Base-by-base conservation (phyloP, 2,113 vertebrate genomes). In the Platysteira castanea region DNA sequence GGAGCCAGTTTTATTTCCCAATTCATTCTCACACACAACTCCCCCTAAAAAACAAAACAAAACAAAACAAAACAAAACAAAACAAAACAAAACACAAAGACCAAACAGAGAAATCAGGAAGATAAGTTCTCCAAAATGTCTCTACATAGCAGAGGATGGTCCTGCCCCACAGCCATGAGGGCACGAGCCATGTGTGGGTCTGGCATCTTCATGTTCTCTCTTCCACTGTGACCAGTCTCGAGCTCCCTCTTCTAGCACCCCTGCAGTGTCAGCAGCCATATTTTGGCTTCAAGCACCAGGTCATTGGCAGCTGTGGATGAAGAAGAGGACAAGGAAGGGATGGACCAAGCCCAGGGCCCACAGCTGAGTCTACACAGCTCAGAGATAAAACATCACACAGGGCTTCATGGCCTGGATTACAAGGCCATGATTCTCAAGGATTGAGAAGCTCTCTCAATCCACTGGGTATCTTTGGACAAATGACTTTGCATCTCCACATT, bases 311-410 rank as follows among this genome's bases (percentile, higher is more conserved):
- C 63, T 86, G 44, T 16, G 27, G 35, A 76, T 52, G 57, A 39
- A 60, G 50, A 85, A 13, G 46, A 69, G 49, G 6, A 91, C 24
- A 24, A 63, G 23, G 28, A 74, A 37, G 23, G 30, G 21, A 73
- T 18, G 42, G 75, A 84, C 28, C 24, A 46, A 90, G n/a, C 11
- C 17, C 61, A 76, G 19, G 35, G 57, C n/a, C 50, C 37, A 56
- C 53, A 87, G 49, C 21, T 31, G 22, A 73, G 21, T 35, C 47
- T 69, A 13, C 1, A 6, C 30, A 76, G 59, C 37, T 73, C 64
- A 27, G 9, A 73, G 26, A 54, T 17, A 60, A 68, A 84, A 46
- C 22, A 60, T 31, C 68, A 41, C 8, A 14, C 0, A 0, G 1
- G 21, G 27, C 33, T 47, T 69, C 30, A 33, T 4, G 23, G 44